phyloP scores from a whole-genome alignment of 2,888 invertebrate genomes.

The Dasypolia templi region DNA sequence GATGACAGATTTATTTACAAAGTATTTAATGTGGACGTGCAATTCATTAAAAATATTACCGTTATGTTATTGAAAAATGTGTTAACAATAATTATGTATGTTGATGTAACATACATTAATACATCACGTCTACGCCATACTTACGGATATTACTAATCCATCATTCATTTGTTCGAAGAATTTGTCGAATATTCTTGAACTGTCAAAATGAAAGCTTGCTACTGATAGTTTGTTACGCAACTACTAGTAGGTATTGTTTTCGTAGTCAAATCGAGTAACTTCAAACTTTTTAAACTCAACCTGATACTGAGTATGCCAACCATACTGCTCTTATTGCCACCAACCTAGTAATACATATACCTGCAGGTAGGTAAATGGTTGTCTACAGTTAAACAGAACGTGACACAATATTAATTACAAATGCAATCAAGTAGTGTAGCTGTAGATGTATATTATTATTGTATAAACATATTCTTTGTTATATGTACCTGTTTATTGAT shows the following conservation, averaged over 20 bases:
- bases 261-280: neutral
- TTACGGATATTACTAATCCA: too few relatives aligned
- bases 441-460: neutral
- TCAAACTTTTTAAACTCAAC: neutral
- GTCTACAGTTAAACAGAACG: constrained; percentile 56
- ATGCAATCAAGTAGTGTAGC: neutral
- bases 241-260: too few relatives aligned
- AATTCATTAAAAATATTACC: constrained; percentile 39
- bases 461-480: neutral
- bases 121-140: neutral
- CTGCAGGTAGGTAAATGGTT: neutral
- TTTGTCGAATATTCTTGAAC: too few relatives aligned
- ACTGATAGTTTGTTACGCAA: too few relatives aligned
- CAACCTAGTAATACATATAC: neutral
- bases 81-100: neutral
- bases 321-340: constrained; percentile 7
- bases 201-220: too few relatives aligned
- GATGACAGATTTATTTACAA: constrained; percentile 45
- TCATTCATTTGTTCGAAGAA: neutral
- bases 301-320: constrained; percentile 12
- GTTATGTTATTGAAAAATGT: constrained; percentile 20
- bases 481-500: constrained; percentile 3
- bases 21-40: constrained; percentile 22
- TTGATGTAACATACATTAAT: neutral
- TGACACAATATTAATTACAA: constrained; percentile 57